phyloP scores from a whole-genome alignment of 2,797 vertebrate genomes.

The Notoglanidium macrostoma region DNA sequence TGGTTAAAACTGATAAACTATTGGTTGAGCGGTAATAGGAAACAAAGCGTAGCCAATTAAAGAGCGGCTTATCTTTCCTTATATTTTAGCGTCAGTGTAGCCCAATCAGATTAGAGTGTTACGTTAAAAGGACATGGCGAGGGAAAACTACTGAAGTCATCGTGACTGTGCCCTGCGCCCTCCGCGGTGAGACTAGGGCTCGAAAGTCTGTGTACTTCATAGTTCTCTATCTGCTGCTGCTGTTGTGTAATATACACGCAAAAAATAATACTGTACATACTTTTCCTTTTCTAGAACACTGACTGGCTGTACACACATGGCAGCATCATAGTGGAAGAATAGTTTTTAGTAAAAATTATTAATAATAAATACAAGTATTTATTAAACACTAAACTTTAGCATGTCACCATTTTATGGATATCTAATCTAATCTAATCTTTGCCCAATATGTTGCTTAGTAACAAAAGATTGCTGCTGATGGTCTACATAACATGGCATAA shows the following conservation, averaged over 20 bases:
- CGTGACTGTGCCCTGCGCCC: too few species aligned
- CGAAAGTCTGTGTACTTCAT: not conserved
- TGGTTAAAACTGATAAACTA: not conserved
- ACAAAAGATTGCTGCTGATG: not conserved
- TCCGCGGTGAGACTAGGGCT: not conserved
- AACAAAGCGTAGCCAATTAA: conserved; percentile 58
- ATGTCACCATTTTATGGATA: not conserved
- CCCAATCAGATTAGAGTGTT: conserved; percentile 32
- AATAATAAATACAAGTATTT: not conserved
- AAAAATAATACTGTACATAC: not conserved
- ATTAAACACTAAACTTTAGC: not conserved
- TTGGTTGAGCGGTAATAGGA: conserved; percentile 54
- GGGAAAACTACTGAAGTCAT: conserved; percentile 1
- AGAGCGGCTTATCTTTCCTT: not conserved
- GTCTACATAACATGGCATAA: not conserved
- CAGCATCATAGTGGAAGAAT: not conserved
- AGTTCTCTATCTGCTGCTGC: not conserved
- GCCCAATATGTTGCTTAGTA: not conserved
- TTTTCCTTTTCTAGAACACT: not conserved
- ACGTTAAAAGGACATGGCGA: conserved; percentile 30
- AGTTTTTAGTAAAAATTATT: not conserved
- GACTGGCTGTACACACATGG: not conserved
- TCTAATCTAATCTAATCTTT: not conserved
- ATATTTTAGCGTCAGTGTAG: not conserved
- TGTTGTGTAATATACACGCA: not conserved